Evolutionary conservation across 2,797 vertebrate species (phyloP).

Genomic region (Tinamus major): DNA sequence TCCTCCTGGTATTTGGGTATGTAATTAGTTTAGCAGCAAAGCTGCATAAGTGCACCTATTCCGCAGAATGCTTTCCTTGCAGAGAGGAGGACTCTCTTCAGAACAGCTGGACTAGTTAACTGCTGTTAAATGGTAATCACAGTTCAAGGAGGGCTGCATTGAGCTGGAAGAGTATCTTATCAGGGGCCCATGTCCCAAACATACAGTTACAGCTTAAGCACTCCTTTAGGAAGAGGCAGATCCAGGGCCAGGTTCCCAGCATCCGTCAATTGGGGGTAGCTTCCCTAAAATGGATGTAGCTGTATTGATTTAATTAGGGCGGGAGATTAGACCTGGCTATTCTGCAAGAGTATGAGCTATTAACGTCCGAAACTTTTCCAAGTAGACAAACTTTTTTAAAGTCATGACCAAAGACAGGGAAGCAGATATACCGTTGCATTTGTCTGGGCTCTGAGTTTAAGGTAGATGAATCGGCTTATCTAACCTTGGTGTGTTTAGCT

Average conservation of each 20-base stretch:
- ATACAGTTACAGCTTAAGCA: not conserved
- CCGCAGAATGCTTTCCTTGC: slow-evolving; percentile 28
- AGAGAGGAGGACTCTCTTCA: not conserved
- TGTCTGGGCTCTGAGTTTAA: not conserved
- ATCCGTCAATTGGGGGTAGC: not conserved
- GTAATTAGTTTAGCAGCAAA: not conserved
- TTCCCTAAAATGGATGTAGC: slow-evolving; percentile 41
- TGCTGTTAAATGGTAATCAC: slow-evolving; percentile 19
- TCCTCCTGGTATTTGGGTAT: not conserved
- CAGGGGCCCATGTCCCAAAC: slow-evolving; percentile 27
- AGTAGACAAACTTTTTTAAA: not conserved
- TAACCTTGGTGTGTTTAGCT: not conserved
- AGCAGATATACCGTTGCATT: not conserved
- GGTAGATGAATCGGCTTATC: not conserved
- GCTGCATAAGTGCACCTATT: not conserved
- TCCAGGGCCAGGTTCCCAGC: not conserved
- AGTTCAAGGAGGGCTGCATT: not conserved
- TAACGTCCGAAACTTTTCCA: not conserved
- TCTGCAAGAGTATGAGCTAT: not conserved
- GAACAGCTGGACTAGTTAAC: slow-evolving; percentile 37
- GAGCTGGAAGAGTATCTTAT: slow-evolving; percentile 31
- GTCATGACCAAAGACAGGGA: not conserved
- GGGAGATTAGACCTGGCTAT: slow-evolving; percentile 1
- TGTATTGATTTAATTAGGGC: slow-evolving; percentile 24
- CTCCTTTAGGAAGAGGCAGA: slow-evolving; percentile 12